A percentile compares a stretch with the other conserved stretches of the same genome.
Evolutionary conservation across 2,797 vertebrate species (phyloP).

Genomic region (Falco peregrinus): DNA sequence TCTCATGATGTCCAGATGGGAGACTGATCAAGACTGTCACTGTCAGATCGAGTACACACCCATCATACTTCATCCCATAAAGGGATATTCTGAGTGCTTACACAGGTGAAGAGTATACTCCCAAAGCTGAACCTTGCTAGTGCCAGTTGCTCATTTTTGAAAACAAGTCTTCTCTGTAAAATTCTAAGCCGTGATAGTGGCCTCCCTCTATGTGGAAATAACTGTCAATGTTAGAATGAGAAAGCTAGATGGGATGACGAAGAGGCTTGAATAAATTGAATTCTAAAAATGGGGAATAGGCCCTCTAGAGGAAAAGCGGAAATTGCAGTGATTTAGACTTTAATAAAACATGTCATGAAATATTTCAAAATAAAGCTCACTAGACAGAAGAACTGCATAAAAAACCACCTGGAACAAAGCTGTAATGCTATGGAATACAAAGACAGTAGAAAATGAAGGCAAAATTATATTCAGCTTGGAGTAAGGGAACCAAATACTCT

Average conservation of each 20-base stretch:
- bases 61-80: background rate
- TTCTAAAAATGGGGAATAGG: background rate
- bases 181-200: accelerated
- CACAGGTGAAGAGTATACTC: background rate
- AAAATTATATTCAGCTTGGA: background rate
- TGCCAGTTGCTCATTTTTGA: background rate
- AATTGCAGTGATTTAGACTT: background rate
- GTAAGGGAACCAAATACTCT: background rate
- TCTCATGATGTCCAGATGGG: background rate
- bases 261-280: background rate
- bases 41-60: background rate
- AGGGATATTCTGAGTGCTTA: background rate
- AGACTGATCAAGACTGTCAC: background rate
- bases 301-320: background rate
- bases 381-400: background rate
- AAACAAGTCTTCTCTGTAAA: background rate
- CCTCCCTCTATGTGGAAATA: background rate
- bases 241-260: background rate
- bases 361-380: background rate
- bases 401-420: background rate
- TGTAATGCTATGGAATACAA: background rate
- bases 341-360: background rate
- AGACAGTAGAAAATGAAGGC: background rate
- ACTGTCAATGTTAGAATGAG: background rate
- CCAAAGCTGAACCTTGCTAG: background rate